Evolutionary conservation across 2,888 invertebrate species (phyloP), one percentile per base, ranked within the genome.

Genomic region (Ophion ellenae): DNA sequence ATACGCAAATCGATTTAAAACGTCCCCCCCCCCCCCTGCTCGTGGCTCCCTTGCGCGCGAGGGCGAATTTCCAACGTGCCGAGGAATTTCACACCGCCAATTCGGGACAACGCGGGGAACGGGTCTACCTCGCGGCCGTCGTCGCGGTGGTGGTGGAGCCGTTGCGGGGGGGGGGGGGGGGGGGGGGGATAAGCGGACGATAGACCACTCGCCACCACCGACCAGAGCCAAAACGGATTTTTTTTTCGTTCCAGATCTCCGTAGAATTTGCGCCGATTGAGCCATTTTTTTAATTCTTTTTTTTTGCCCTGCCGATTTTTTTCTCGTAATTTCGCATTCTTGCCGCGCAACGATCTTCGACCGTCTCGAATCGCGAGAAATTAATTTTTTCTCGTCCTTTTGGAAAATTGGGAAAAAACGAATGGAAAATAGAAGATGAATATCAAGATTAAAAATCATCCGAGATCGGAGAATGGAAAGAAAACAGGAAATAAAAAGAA

Each of bases 1-100:
- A 88, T 80, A 88, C 89, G 89, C 87, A 92, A 93, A 94, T 94
- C 94, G 94, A 94, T 94, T 94, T 93, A 93, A 90, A 91, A 92
- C 91, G 92, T 89, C 91, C 89, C 90, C 92, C 91, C 89, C 91
- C 89, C 83, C 80, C 84, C 88, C 92, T 24, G 1, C 91, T 91
- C 92, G 90, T 86, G 82, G 81, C 85, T 81, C 74, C 81, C 45
- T 32, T 17, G 2, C 47, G 89, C 90, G 89, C 90, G 91, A 85
- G 90, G 91, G 84, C 88, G 89, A 87, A 89, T 92, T 90, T 91
- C 89, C 88, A 81, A 53, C 74, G 77, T 83, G 73, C 77, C 79
- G 84, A 76, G 59, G 85, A 80, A 87, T 87, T 88, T 87, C 86
- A 93, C 90, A 92, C 92, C 90, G 91, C 91, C 92, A 94, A 93